phyloP scores from a whole-genome alignment of 2,113 vertebrate genomes.

The Herpetotheres cachinnans region DNA sequence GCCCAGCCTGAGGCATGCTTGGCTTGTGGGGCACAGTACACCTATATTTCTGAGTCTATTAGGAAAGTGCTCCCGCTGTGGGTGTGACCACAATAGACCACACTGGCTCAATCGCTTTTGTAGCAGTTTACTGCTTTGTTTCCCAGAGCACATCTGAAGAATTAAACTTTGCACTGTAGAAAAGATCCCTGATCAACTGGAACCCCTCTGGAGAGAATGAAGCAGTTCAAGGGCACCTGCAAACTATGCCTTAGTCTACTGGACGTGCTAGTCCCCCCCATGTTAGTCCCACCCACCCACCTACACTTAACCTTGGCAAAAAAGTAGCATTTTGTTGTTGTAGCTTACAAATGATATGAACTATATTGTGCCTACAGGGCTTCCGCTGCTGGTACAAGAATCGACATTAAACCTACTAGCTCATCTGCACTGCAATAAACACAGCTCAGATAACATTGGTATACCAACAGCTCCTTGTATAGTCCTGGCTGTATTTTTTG shows the following conservation, averaged over 20 bases:
- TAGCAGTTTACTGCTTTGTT: neutral
- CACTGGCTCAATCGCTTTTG: neutral
- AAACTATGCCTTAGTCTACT: neutral
- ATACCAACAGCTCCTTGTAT: neutral
- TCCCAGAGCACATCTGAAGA: neutral
- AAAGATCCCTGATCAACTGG: neutral
- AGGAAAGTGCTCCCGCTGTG: neutral
- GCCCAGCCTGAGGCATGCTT: neutral
- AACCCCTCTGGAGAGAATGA: neutral
- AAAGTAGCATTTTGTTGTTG: neutral
- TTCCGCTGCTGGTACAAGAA: neutral
- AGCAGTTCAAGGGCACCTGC: neutral
- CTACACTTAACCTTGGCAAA: neutral
- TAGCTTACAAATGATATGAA: neutral
- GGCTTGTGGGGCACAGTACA: neutral
- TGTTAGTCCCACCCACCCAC: neutral
- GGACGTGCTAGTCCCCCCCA: neutral
- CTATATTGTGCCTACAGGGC: neutral
- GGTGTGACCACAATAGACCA: neutral
- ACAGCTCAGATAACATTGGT: neutral
- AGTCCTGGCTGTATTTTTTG: neutral
- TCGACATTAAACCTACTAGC: neutral
- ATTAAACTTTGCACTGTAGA: neutral
- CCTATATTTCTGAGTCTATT: neutral
- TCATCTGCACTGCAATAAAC: neutral